Conservation (phyloP, 2,797 vertebrate species). For the Gila robusta region DNA sequence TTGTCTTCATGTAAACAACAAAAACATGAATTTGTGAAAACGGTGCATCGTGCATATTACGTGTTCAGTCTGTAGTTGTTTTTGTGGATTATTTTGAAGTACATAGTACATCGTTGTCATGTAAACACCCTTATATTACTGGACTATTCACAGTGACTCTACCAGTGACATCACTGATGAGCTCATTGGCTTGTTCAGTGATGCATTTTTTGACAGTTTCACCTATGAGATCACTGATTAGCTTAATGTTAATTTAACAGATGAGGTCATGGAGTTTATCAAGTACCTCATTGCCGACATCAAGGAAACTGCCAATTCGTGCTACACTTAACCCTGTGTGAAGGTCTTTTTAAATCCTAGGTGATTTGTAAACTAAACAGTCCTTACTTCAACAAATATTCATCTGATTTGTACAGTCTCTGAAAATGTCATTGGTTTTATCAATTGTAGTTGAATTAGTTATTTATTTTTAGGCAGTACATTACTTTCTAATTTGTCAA, state of each 20-base stretch:
- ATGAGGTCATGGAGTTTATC: background rate
- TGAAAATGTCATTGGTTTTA: constrained; percentile 4
- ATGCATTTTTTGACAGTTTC: background rate
- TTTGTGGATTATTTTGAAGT: background rate
- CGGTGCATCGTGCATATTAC: too few species aligned
- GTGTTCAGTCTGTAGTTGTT: background rate
- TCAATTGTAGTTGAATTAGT: background rate
- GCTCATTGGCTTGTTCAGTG: background rate
- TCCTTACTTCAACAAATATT: background rate
- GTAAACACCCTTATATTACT: background rate
- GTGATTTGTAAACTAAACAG: constrained; percentile 1
- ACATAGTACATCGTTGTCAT: background rate
- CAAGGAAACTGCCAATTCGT: background rate
- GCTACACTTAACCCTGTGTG: background rate
- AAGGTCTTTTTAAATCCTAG: background rate
- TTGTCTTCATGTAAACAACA: too few species aligned
- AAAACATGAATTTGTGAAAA: too few species aligned
- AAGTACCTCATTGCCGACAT: background rate
- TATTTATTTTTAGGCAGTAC: background rate
- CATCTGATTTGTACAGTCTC: background rate
- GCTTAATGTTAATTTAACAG: background rate
- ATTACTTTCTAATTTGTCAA: constrained; percentile 3
- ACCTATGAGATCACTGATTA: background rate
- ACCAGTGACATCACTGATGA: background rate
- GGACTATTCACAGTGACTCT: background rate